Base-by-base conservation (phyloP, 1,140 invertebrate species). In the Zaprionus capensis region DNA sequence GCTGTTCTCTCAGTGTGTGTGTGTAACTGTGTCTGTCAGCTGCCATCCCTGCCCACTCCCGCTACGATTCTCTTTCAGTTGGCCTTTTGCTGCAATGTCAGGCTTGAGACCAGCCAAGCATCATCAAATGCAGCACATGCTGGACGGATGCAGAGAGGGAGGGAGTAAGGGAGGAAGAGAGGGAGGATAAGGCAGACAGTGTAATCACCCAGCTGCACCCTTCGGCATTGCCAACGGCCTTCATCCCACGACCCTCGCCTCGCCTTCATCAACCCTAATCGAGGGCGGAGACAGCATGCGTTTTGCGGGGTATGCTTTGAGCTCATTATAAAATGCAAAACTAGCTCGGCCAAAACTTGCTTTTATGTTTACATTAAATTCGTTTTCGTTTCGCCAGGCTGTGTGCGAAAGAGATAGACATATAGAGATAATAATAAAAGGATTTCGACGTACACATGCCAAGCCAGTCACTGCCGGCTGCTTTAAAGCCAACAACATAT, bases 311-410 rank as follows among this genome's bases (percentile, higher is more conserved):
- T 17, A n/a, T n/a, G n/a, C 38, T 77, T 72, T 67, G 53, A 31
- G 59, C 73, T 75, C 80, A 86, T 86, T 86, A 81, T 83, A 63
- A 81, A 87, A 87, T 87, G 81, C 81, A 76, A 81, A 88, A 88
- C 84, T 83, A 83, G 74, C 86, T 88, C 73, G 73, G 22, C 20
- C 28, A 38, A 68, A 82, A 75, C 76, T 82, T 80, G 82, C 70
- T 86, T 86, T 82, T 81, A 87, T 86, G 83, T 86, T 86, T 87
- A 78, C 76, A 79, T 87, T 87, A 88, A 78, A 81, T 81, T 88
- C 46, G 46, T 51, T 51, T 24, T 51, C 46, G 11, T 51, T 51
- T 11, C 7, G n/a, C 44, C 44, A 17, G 5, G 26, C 14, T 15
- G 15, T 41, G n/a, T 46, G 41, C 41, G 7, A 51, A 24, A 51